A percentile compares a stretch with the other conserved stretches of the same genome.
Evolutionary conservation across 2,888 invertebrate species (phyloP).

Genomic region (Leptogaster cylindrica): DNA sequence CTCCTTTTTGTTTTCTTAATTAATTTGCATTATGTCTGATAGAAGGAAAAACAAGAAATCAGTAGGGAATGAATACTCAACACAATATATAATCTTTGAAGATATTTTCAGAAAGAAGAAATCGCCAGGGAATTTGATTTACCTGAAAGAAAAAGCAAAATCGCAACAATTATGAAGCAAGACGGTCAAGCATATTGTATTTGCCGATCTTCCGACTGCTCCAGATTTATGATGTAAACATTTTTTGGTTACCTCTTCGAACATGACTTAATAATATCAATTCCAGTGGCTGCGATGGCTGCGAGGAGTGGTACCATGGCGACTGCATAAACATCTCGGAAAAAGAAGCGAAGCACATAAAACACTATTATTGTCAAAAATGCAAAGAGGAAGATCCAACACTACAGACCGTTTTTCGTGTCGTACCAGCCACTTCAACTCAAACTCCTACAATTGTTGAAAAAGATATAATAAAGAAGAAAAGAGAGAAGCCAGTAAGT

Average conservation of each 20-base stretch:
- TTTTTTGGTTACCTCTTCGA: not conserved
- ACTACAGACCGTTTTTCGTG: slow-evolving; percentile 67
- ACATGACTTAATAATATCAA: slow-evolving; percentile 5
- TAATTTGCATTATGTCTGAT: slow-evolving; percentile 54
- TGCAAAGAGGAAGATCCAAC: slow-evolving; percentile 84
- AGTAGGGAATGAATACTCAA: slow-evolving; percentile 49
- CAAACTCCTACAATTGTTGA: slow-evolving; percentile 9
- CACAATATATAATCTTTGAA: not conserved
- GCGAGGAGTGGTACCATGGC: slow-evolving; percentile 99
- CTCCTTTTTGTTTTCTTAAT: too few species aligned
- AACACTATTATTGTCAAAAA: slow-evolving; percentile 89
- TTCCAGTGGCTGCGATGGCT: slow-evolving; percentile 88
- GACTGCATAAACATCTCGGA: slow-evolving; percentile 96
- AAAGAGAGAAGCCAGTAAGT: slow-evolving; percentile 48
- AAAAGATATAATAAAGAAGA: slow-evolving; percentile 48
- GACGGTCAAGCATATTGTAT: slow-evolving; percentile 94
- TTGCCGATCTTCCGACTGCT: slow-evolving; percentile 91
- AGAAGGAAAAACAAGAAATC: slow-evolving; percentile 58
- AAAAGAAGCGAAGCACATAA: slow-evolving; percentile 89
- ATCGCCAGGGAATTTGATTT: slow-evolving; percentile 88
- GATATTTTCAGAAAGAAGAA: slow-evolving; percentile 71
- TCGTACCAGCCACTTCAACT: slow-evolving; percentile 54
- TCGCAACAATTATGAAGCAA: slow-evolving; percentile 84
- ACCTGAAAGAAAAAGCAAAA: slow-evolving; percentile 89
- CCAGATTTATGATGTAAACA: slow-evolving; percentile 93